These are phyloP conservation scores for Ypsolopha sequella DNA, from an alignment of 2,888 invertebrate genomes.

Conservation along the genomic window DNA sequence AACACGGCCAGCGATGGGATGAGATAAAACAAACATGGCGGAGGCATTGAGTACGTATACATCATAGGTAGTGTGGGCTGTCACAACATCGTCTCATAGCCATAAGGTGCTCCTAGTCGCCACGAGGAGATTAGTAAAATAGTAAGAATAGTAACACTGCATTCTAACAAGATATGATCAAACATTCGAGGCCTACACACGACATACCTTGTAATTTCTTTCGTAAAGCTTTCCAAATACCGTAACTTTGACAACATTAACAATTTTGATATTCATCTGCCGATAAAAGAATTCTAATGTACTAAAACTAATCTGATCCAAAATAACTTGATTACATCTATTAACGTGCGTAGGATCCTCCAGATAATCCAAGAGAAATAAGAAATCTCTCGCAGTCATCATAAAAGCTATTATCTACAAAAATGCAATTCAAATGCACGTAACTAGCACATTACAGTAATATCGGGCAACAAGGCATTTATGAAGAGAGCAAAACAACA, in stretches of 20 bases:
- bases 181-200: constrained; percentile 55
- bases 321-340: not conserved
- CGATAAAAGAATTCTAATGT: not conserved
- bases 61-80: constrained; percentile 70
- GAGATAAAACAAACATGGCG: constrained; percentile 70
- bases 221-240: constrained; percentile 22
- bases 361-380: too few relatives aligned
- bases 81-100: constrained; percentile 40
- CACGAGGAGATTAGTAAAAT: not conserved
- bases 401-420: constrained; percentile 39
- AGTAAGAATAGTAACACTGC: constrained; percentile 35
- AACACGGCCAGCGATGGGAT: constrained; percentile 60
- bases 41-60: constrained; percentile 29
- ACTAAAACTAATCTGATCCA: not conserved
- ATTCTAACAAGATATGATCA: constrained; percentile 49
- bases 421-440: constrained; percentile 43
- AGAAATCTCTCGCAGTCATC: not conserved
- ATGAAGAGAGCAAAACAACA: constrained; percentile 58
- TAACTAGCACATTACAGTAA: constrained; percentile 47
- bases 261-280: constrained; percentile 2
- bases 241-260: constrained; percentile 28
- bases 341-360: not conserved
- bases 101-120: not conserved
- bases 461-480: constrained; percentile 45
- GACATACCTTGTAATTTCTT: constrained; percentile 25